Evolutionary conservation across 2,113 vertebrate species (phyloP).

Genomic region (Spea multiplicata): DNA sequence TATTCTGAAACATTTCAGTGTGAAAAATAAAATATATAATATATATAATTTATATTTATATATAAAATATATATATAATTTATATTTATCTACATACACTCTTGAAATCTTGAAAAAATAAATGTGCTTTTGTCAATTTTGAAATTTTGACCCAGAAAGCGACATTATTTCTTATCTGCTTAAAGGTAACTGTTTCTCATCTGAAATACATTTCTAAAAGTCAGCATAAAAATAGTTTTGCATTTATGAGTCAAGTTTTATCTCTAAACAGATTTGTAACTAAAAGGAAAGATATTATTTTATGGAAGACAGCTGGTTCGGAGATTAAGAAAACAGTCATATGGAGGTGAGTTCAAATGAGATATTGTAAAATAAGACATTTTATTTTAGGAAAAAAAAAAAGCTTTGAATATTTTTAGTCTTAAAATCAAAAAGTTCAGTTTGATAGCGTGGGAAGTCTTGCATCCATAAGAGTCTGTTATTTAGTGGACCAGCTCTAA

Average conservation of each 20-base stretch:
- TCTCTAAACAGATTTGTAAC: conserved; percentile 80
- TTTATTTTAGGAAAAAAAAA: conserved; percentile 59
- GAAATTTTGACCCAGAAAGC: not conserved
- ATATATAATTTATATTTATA: too few species aligned
- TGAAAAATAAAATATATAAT: too few species aligned
- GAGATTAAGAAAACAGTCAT: conserved; percentile 71
- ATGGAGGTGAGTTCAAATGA: conserved; percentile 69
- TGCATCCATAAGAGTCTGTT: too few species aligned
- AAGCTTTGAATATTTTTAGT: not conserved
- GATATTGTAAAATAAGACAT: conserved; percentile 70
- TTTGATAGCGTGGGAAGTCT: not conserved
- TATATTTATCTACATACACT: too few species aligned
- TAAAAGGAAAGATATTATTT: conserved; percentile 81
- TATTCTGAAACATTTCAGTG: too few species aligned
- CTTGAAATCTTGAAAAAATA: too few species aligned
- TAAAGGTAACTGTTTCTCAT: conserved; percentile 60
- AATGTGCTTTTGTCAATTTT: too few species aligned
- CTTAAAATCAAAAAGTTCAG: not conserved
- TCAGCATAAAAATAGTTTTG: conserved; percentile 62
- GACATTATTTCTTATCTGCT: not conserved
- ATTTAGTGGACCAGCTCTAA: too few species aligned
- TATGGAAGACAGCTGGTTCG: conserved; percentile 76
- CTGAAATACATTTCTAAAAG: conserved; percentile 63
- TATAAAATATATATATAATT: too few species aligned
- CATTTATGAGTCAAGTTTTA: conserved; percentile 65